Conservation (phyloP, 2,797 vertebrate species). For the Denticeps clupeoides region DNA sequence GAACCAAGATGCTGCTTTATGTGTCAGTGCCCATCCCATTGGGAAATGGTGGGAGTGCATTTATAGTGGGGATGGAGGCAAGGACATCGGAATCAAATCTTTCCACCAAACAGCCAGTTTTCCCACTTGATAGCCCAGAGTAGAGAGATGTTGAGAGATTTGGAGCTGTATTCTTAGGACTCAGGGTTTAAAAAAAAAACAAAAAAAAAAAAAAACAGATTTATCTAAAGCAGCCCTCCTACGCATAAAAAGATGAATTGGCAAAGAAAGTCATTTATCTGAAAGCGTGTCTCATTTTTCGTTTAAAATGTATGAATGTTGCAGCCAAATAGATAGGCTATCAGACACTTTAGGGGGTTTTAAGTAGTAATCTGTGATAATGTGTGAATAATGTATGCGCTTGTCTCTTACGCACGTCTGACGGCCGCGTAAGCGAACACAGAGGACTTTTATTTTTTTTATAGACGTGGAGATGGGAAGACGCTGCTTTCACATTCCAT, state of each 20-base stretch:
- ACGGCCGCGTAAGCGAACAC: too few relatives aligned
- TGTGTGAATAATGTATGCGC: background rate
- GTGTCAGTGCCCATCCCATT: too few relatives aligned
- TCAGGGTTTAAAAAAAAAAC: slow-evolving; percentile 9
- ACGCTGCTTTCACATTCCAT: background rate
- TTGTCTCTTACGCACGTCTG: background rate
- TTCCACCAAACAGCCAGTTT: background rate
- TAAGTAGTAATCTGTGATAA: background rate
- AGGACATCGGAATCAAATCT: too few relatives aligned
- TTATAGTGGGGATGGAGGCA: too few relatives aligned
- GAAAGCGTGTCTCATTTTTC: slow-evolving; percentile 3
- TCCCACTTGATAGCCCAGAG: slow-evolving; percentile 2
- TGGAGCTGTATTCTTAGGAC: too few relatives aligned
- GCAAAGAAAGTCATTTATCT: slow-evolving; percentile 20
- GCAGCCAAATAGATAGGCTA: background rate
- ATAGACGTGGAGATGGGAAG: background rate
- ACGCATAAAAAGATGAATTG: slow-evolving; percentile 13
- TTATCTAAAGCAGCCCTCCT: slow-evolving; percentile 22
- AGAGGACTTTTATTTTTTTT: too few relatives aligned
- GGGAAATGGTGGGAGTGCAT: too few relatives aligned
- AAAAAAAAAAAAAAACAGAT: slow-evolving; percentile 14
- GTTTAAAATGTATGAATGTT: too few relatives aligned
- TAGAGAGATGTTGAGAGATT: slow-evolving; percentile 15
- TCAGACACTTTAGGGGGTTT: background rate
- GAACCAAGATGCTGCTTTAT: too few relatives aligned